Evolutionary conservation across 2,797 vertebrate species (phyloP), one percentile per base, ranked within the genome.

Genomic region (Threskiornis aethiopicus): DNA sequence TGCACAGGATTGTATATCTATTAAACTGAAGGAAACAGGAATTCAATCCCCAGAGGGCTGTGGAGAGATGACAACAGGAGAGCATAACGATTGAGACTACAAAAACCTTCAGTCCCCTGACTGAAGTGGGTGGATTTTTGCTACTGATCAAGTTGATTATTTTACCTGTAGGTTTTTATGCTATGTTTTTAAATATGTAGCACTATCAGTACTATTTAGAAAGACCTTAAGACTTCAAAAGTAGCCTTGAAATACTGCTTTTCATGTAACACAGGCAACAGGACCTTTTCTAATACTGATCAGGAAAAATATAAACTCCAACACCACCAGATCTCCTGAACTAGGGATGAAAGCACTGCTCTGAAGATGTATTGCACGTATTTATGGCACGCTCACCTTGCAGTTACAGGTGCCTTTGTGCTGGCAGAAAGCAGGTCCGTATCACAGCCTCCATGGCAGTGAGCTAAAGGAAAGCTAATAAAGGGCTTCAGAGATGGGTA

Each of bases 371-470:
- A 47, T 2, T 21, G 42, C 46, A 67, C 28, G 69, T 62, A 18
- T 51, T 80, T 16, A 44, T 7, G 37, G 47, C 64, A 57, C 42
- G 11, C n/a, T 47, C 13, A 33, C 54, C 46, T 13, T 31, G n/a
- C 29, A 22, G 29, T 35, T 28, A 58, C 31, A 25, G 6, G 11
- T 31, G 41, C 64, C 57, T 76, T 21, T 20, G 22, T 29, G 26
- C 22, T 33, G 33, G 22, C 51, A 46, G 41, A 70, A 35, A 35
- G 51, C 35, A 55, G 35, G 29, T 57, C 52, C 57, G 24, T 28
- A 33, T 55, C 35, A 41, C 41, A 76, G 62, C 25, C 31, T 21
- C 39, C 42, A 22, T 0, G 0, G 16, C 51, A 55, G 35, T 0
- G 2, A 84, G 46, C 54, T 57, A 49, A 28, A 35, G 19, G 5